These are phyloP conservation scores for Tetragonula clypearis DNA, from an alignment of 1,140 invertebrate species.

Conservation along the genomic window DNA sequence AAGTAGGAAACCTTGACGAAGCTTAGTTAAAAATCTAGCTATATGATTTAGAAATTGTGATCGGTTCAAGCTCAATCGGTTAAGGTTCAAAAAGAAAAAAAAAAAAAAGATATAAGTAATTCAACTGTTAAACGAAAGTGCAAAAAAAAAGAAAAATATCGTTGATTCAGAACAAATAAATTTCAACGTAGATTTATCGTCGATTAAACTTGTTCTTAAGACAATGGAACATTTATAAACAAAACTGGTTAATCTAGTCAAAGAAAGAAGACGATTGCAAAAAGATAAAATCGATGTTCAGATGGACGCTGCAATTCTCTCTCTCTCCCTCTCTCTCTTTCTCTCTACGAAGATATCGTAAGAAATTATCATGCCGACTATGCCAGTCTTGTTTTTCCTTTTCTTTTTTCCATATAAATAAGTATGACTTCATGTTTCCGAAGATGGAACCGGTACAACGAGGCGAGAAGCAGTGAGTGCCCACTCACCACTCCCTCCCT, in stretches of 20 bases:
- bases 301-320: not conserved
- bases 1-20: no score
- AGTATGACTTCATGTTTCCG: constrained; percentile 23
- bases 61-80: no score
- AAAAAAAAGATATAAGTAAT: no score
- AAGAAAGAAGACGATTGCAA: not conserved
- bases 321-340: no score
- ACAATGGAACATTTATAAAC: not conserved
- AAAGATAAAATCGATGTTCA: not conserved
- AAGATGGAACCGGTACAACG: not conserved
- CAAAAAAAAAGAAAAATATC: no score
- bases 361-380: not conserved
- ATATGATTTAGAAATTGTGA: no score
- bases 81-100: no score
- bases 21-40: no score
- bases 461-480: not conserved
- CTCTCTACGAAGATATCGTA: no score
- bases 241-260: not conserved
- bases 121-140: no score
- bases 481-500: no score
- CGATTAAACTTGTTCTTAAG: not conserved
- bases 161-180: no score
- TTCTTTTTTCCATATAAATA: constrained; percentile 47
- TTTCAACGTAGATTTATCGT: not conserved
- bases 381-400: not conserved